These are phyloP conservation scores for Salvelinus fontinalis DNA, from an alignment of 2,113 vertebrate species.

Conservation along the genomic window DNA sequence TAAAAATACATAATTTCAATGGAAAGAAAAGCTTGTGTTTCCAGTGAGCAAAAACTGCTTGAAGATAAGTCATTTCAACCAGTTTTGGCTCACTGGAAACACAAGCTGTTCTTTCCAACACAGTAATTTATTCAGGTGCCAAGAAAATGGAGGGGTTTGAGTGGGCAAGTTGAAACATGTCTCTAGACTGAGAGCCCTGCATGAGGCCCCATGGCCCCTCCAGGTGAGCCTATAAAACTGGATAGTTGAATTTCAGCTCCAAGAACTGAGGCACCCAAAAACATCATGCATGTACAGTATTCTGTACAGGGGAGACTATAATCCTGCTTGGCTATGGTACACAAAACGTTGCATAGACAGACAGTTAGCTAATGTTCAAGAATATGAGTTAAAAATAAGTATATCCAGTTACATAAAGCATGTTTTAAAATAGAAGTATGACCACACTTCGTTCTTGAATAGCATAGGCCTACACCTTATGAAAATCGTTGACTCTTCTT, in stretches of 20 bases:
- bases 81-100: no score
- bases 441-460: conserved; percentile 55
- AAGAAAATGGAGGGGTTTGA: no score
- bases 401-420: conserved; percentile 77
- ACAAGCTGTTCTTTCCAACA: no score
- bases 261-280: background rate
- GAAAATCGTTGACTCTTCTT: conserved; percentile 41
- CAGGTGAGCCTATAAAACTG: background rate
- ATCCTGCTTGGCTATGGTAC: conserved; percentile 1
- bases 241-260: background rate
- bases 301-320: no score
- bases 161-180: conserved; percentile 66
- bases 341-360: conserved; percentile 53
- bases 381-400: conserved; percentile 79
- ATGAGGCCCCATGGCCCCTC: background rate
- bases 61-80: background rate
- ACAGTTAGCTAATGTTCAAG: conserved; percentile 76
- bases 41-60: no score
- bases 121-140: no score
- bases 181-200: background rate
- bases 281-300: no score
- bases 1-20: background rate
- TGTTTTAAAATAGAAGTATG: conserved; percentile 72
- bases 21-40: no score
- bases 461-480: conserved; percentile 37